Evolutionary conservation across 2,797 vertebrate species (phyloP).

Genomic region (Vespertilio murinus): DNA sequence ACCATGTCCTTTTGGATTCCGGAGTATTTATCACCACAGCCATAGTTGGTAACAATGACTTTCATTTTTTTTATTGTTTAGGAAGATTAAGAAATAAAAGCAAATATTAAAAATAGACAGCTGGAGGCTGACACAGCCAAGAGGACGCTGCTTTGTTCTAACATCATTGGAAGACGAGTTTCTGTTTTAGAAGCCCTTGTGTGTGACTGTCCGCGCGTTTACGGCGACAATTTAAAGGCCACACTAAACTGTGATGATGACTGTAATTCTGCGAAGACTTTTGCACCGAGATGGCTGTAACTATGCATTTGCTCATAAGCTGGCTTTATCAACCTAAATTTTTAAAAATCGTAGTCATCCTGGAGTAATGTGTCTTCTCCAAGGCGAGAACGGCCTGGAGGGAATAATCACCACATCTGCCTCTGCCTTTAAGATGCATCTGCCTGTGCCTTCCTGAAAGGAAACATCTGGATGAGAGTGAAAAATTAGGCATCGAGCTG

Average conservation of each 20-base stretch:
- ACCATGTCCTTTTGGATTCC: slow-evolving; percentile 79
- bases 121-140: slow-evolving; percentile 59
- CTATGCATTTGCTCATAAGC: slow-evolving; percentile 40
- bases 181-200: slow-evolving; percentile 62
- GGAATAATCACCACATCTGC: slow-evolving; percentile 66
- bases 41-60: slow-evolving; percentile 81
- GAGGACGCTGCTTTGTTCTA: slow-evolving; percentile 72
- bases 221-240: slow-evolving; percentile 42
- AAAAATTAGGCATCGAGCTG: slow-evolving; percentile 49
- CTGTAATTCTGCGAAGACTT: slow-evolving; percentile 44
- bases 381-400: slow-evolving; percentile 40
- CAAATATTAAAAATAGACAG: slow-evolving; percentile 79
- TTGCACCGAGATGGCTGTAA: neutral
- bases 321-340: slow-evolving; percentile 35
- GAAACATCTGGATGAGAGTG: slow-evolving; percentile 74
- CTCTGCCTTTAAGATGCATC: slow-evolving; percentile 53
- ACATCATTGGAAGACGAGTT: slow-evolving; percentile 59
- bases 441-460: slow-evolving; percentile 63
- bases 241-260: neutral
- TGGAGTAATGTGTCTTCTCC: slow-evolving; percentile 52
- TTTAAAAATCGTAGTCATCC: slow-evolving; percentile 57
- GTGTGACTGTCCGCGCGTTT: slow-evolving; percentile 18
- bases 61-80: slow-evolving; percentile 81
- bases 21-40: slow-evolving; percentile 80
- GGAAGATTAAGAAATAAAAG: slow-evolving; percentile 82